Base-by-base conservation (phyloP, 2,113 vertebrate genomes). In the Alexandromys fortis region DNA sequence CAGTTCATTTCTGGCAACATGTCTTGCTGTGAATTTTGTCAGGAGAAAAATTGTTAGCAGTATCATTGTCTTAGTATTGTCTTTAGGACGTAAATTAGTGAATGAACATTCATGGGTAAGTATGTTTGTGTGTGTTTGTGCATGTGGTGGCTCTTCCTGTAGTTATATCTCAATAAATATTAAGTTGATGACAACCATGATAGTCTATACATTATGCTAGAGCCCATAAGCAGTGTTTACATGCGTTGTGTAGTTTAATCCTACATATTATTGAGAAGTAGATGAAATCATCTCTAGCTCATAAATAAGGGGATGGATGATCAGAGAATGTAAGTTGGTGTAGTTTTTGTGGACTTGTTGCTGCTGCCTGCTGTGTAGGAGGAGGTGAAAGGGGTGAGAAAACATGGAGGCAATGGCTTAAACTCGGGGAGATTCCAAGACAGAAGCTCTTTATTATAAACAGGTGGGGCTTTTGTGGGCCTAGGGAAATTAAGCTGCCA, bases 131-230 rank as follows among this genome's bases (percentile, higher is more conserved):
- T 55, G 78, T n/a, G 33, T 87, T 47, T 72, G 28, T 73, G 22
- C n/a, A 13, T 11, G 7, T 63, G n/a, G 47, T 70, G 17, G 24
- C 86, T 96, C n/a, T 47, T 89, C 42, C 38, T 85, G 26, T 35
- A 94, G 94, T 68, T 49, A n/a, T 28, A 77, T 70, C 42, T 94
- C n/a, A 90, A 67, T 89, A 92, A 88, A 81, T 90, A 65, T 26
- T 78, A 87, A 70, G n/a, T 68, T 89, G 33, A 35, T 88, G 73
- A 68, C 26, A 24, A 49, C 67, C 58, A 75, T 90, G 81, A 77
- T 81, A 67, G 81, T 85, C 30, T 89, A 42, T 30, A 52, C 30
- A 67, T 33, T n/a, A 81, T 42, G 30, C 47, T 72, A 78, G 75
- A 77, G 38, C 82, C 94, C 33, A 78, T 65, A 73, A 78, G 77